Conservation (phyloP, 2,888 invertebrate genomes). For the Acrobasis suavella region DNA sequence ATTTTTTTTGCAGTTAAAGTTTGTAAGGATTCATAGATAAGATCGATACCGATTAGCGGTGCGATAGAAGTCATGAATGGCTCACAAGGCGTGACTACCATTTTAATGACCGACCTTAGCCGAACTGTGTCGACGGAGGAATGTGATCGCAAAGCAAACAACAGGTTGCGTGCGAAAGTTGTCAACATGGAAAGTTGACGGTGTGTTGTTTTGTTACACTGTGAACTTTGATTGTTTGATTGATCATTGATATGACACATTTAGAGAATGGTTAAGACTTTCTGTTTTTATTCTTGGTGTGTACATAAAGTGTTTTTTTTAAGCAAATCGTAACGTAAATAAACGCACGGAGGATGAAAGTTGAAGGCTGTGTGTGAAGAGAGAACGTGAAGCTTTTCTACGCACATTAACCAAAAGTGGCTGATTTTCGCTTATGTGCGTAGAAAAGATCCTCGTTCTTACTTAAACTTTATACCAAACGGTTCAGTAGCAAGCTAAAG, state of each 20-base stretch:
- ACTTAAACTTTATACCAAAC: too few species aligned
- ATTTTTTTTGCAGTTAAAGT: too few species aligned
- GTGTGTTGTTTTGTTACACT: neutral
- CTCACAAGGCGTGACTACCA: constrained; percentile 4
- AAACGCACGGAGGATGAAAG: too few species aligned
- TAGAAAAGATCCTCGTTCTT: too few species aligned
- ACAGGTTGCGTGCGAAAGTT: constrained; percentile 17
- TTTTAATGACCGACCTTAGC: constrained; percentile 15
- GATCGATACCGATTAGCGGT: constrained; percentile 11
- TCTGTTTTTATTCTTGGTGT: neutral
- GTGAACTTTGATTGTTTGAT: neutral
- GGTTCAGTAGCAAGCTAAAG: too few species aligned
- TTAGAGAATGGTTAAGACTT: neutral
- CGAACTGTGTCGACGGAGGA: constrained; percentile 5
- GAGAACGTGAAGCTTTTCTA: too few species aligned
- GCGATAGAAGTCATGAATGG: constrained; percentile 13
- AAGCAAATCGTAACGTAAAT: too few species aligned
- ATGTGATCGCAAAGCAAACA: constrained; percentile 16
- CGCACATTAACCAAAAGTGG: too few species aligned
- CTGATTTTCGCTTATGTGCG: too few species aligned
- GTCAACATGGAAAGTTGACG: constrained; percentile 12
- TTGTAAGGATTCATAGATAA: constrained; percentile 4
- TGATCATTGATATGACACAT: neutral
- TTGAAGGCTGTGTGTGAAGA: too few species aligned
- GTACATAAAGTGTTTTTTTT: too few species aligned